A percentile compares a stretch with the other conserved stretches of the same genome.
phyloP scores from a whole-genome alignment of 1,140 invertebrate genomes.

The Xylocopa sonorina region DNA sequence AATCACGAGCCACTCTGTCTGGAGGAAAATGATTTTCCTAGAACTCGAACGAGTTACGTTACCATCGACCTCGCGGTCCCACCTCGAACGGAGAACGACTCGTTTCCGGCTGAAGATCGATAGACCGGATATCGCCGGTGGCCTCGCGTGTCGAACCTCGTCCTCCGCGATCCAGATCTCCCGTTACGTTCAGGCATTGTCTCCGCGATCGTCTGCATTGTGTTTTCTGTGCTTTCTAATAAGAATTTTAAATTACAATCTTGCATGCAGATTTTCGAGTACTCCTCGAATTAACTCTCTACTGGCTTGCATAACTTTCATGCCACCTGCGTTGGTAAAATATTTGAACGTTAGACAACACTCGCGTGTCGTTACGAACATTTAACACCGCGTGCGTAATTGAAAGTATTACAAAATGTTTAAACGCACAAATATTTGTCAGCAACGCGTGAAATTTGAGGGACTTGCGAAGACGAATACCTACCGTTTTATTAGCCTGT shows the following conservation, averaged over 20 bases:
- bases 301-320: no score
- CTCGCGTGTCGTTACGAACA: no score
- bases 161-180: slow-evolving; percentile 19
- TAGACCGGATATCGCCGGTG: slow-evolving; percentile 25
- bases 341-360: no score
- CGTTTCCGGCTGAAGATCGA: slow-evolving; percentile 33
- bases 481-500: no score
- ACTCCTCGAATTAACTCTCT: no score
- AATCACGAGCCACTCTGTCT: slow-evolving; percentile 1
- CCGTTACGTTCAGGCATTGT: background rate
- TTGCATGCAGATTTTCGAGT: no score
- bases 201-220: background rate
- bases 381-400: no score
- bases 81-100: background rate
- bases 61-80: background rate
- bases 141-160: slow-evolving; percentile 19
- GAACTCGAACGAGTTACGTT: slow-evolving; percentile 18
- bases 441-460: no score
- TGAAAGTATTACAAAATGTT: no score
- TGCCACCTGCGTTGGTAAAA: no score
- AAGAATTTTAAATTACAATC: background rate
- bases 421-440: no score
- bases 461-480: no score
- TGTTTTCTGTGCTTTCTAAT: background rate
- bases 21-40: slow-evolving; percentile 27